Percentiles rank a stretch among this genome's conserved stretches.
Conservation (phyloP, 2,113 vertebrate genomes). For the Empidonax traillii region DNA sequence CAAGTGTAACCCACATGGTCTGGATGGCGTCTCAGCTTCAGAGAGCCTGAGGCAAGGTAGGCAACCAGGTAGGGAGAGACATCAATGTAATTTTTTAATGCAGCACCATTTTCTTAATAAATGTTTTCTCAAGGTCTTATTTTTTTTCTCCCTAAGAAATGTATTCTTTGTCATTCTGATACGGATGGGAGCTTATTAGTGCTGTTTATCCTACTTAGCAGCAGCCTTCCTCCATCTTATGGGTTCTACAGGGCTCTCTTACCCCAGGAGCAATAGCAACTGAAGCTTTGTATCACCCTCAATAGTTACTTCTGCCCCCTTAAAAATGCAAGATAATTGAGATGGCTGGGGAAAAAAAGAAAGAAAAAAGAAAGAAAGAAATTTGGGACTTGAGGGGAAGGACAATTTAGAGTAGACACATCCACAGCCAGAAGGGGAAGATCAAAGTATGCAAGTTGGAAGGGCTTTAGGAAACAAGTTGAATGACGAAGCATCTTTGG, state of each 20-base stretch:
- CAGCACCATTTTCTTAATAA: fast-evolving
- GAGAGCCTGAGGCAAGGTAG: background rate
- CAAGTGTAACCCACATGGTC: background rate
- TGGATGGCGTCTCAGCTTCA: background rate
- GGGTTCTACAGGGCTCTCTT: background rate
- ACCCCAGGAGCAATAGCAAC: background rate
- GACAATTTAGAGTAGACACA: background rate
- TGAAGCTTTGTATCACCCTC: background rate
- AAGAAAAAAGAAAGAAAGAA: background rate
- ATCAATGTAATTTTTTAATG: background rate
- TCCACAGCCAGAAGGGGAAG: background rate
- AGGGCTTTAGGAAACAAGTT: background rate
- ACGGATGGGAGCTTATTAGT: background rate
- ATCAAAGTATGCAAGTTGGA: background rate
- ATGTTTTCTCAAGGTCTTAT: background rate
- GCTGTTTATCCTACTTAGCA: background rate
- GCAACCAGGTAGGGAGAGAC: background rate
- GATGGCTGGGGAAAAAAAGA: background rate
- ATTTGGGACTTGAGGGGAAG: background rate
- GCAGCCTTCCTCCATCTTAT: background rate
- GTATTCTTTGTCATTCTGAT: background rate
- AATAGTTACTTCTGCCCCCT: background rate
- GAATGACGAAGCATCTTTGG: constrained; percentile 21
- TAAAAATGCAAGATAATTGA: background rate
- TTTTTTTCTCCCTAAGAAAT: background rate